phyloP scores from a whole-genome alignment of 2,888 invertebrate genomes.

The Lottia scabra region DNA sequence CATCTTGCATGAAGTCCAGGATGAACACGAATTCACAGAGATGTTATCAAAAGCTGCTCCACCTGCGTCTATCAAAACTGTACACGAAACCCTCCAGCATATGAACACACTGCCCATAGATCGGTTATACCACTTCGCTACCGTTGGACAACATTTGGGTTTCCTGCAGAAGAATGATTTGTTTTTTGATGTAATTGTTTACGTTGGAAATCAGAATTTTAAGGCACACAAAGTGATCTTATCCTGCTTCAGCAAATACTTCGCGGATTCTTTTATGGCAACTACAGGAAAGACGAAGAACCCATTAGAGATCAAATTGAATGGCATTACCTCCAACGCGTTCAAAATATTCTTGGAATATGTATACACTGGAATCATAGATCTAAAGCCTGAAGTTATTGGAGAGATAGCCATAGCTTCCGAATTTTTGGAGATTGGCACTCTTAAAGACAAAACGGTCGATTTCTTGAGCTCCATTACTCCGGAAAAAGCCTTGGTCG shows the following conservation, averaged over 20 bases:
- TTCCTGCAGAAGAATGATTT: slow-evolving; percentile 55
- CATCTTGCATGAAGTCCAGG: slow-evolving; percentile 8
- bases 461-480: slow-evolving; percentile 32
- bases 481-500: slow-evolving; percentile 31
- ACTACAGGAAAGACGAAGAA: slow-evolving; percentile 27
- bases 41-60: not conserved
- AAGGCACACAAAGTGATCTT: slow-evolving; percentile 51
- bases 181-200: slow-evolving; percentile 49
- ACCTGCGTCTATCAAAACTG: not conserved
- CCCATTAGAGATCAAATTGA: slow-evolving; percentile 42
- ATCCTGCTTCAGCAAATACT: slow-evolving; percentile 51
- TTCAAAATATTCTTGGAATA: slow-evolving; percentile 49
- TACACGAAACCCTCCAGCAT: slow-evolving; percentile 27
- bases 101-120: slow-evolving; percentile 37
- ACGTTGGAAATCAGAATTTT: slow-evolving; percentile 41
- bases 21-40: slow-evolving; percentile 13
- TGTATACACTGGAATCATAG: slow-evolving; percentile 44
- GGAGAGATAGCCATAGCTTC: slow-evolving; percentile 42
- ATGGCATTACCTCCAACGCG: slow-evolving; percentile 39
- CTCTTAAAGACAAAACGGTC: not conserved
- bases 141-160: slow-evolving; percentile 43
- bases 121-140: slow-evolving; percentile 41
- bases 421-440: slow-evolving; percentile 36
- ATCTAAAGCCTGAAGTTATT: slow-evolving; percentile 35
- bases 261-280: slow-evolving; percentile 41